A percentile compares a stretch with the other conserved stretches of the same genome.
phyloP scores from a whole-genome alignment of 2,113 vertebrate genomes.

The Epinephelus fuscoguttatus region DNA sequence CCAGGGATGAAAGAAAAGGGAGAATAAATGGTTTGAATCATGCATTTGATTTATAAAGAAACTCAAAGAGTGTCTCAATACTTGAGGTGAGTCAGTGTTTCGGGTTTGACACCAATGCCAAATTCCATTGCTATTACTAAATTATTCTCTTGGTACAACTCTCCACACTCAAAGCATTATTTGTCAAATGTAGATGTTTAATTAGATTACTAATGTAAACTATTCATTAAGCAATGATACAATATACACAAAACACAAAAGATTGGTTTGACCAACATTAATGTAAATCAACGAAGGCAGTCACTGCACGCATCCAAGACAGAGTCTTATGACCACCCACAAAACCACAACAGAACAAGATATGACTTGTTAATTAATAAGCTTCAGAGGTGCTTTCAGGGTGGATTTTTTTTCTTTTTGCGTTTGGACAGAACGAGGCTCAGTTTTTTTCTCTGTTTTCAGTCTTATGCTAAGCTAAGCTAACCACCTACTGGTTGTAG shows the following conservation, averaged over 20 bases:
- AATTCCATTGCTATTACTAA: slow-evolving; percentile 18
- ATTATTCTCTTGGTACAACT: neutral
- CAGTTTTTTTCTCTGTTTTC: neutral
- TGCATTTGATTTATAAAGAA: neutral
- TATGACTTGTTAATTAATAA: slow-evolving; percentile 1
- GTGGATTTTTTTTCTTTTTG: neutral
- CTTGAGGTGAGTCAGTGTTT: slow-evolving; percentile 15
- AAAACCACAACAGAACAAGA: slow-evolving; percentile 5
- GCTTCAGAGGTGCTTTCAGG: neutral
- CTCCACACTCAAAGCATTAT: neutral
- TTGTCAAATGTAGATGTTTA: neutral
- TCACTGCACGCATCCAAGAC: neutral
- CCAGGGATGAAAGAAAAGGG: neutral
- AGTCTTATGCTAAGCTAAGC: neutral
- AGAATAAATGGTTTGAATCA: neutral
- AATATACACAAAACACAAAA: neutral
- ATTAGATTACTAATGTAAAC: neutral
- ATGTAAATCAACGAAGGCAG: neutral
- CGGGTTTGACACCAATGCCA: neutral
- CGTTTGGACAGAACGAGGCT: neutral
- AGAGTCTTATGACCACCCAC: neutral
- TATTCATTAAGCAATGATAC: neutral
- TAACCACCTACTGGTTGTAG: neutral
- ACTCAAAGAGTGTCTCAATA: neutral
- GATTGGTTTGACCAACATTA: neutral